phyloP scores from a whole-genome alignment of 2,797 vertebrate species.

The Okamejei kenojei region DNA sequence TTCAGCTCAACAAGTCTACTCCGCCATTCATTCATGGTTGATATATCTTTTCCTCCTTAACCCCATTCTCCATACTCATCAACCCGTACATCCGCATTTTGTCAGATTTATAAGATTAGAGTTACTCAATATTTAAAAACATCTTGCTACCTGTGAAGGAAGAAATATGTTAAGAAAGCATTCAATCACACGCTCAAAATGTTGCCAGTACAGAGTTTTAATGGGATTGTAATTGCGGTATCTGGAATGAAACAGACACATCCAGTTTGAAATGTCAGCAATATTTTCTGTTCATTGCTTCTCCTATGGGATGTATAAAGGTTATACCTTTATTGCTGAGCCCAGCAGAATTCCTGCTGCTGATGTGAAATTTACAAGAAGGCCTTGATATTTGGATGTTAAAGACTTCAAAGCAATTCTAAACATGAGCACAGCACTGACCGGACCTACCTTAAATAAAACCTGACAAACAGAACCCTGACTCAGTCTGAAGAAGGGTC shows the following conservation, averaged over 20 bases:
- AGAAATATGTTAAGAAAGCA: background rate
- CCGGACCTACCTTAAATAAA: background rate
- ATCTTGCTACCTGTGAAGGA: background rate
- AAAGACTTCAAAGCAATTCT: background rate
- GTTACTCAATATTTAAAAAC: background rate
- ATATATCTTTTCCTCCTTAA: no score
- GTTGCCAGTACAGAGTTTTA: background rate
- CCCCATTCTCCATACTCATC: no score
- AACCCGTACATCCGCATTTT: background rate
- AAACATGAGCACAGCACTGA: background rate
- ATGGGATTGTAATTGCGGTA: background rate
- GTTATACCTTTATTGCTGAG: background rate
- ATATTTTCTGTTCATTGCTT: background rate
- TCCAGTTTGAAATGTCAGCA: background rate
- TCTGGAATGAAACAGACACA: background rate
- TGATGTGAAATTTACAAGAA: background rate
- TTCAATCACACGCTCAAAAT: conserved; percentile 7
- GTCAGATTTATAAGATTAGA: background rate
- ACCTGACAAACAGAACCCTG: background rate
- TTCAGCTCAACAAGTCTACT: no score
- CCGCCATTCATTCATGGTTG: no score
- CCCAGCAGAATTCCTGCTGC: background rate
- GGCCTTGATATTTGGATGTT: background rate
- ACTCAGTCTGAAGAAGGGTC: no score
- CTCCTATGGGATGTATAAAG: background rate